Evolutionary conservation across 2,113 vertebrate genomes (phyloP), one percentile per base, ranked within the genome.

Genomic region (Neotoma lepida): DNA sequence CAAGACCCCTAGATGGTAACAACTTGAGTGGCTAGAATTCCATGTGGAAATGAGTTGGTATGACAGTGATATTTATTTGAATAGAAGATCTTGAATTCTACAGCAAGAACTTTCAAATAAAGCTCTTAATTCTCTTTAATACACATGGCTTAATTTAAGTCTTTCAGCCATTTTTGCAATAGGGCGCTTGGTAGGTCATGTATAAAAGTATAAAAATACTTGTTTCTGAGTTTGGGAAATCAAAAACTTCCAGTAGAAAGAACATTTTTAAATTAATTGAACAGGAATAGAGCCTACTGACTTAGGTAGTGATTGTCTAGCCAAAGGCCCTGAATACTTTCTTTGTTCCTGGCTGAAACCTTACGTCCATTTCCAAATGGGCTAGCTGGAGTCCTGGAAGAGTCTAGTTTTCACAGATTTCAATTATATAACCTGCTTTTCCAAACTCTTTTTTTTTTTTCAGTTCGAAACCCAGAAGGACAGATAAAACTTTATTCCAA

Each of bases 401-500:
- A 73, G 2, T 89, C 44, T 58, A 33, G 35, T 73, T 95, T 94
- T 95, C 86, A 91, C 5, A 10, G 39, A 77, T 94, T 94, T 93
- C 35, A 58, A 17, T 92, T 35, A 76, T 77, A 58, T 84, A 61
- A 9, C 13, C 64, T 85, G 39, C 51, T 93, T 56, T 95, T 96
- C 14, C 12, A 84, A 95, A 91, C 18, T 54, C 89, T 93, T 93
- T 68, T n/a, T 68, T n/a, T 68, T 87, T 95, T 98, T 96, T 96
- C 76, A 95, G 97, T 98, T 94, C 97, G 94, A 93, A 98, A 98
- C 87, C 96, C 96, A 13, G 44, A 95, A 92, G 98, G 98, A 46
- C 97, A 98, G 90, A 97, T 98, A 94, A 98, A 98, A 86, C 96
- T 99, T 92, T 98, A 98, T 87, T 98, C 92, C 86, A 98, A 98